These are phyloP conservation scores for Sabatieria punctata DNA, from an alignment of 2,888 invertebrate genomes.

Conservation along the genomic window DNA sequence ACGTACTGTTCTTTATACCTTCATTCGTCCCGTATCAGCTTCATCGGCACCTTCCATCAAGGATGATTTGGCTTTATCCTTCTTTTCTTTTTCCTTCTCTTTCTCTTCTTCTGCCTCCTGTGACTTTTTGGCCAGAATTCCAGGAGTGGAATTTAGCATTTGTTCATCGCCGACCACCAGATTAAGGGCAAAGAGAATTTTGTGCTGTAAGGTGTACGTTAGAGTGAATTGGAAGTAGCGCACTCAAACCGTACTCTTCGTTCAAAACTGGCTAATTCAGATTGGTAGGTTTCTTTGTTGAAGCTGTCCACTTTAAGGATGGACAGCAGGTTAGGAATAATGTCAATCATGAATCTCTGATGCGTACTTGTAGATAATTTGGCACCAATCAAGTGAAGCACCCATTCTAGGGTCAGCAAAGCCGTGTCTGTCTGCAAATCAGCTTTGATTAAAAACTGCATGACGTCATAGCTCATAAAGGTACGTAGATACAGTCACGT, in stretches of 20 bases:
- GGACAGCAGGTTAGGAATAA: constrained; percentile 7
- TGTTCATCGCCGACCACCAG: too few species aligned
- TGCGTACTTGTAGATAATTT: constrained; percentile 4
- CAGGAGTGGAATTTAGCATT: neutral
- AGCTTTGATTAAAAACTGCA: too few species aligned
- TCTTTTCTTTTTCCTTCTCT: constrained; percentile 1
- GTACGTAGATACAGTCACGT: too few species aligned
- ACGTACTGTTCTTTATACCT: too few species aligned
- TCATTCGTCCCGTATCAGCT: constrained; percentile 1
- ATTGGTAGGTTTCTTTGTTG: neutral
- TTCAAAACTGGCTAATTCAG: constrained; percentile 8
- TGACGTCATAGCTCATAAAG: too few species aligned
- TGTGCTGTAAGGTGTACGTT: constrained; percentile 2
- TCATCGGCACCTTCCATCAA: constrained; percentile 6
- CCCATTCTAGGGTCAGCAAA: constrained; percentile 10
- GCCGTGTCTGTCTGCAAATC: constrained; percentile 6
- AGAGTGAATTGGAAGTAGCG: neutral
- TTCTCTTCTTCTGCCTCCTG: neutral
- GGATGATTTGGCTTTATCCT: neutral
- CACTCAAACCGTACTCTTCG: constrained; percentile 4
- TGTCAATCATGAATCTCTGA: constrained; percentile 6
- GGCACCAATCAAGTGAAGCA: constrained; percentile 8
- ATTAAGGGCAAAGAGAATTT: constrained; percentile 5
- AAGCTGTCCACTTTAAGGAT: constrained; percentile 1
- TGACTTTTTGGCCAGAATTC: neutral